Evolutionary conservation across 2,113 vertebrate genomes (phyloP), one percentile per base, ranked within the genome.

Genomic region (Cyprinodon variegatus): DNA sequence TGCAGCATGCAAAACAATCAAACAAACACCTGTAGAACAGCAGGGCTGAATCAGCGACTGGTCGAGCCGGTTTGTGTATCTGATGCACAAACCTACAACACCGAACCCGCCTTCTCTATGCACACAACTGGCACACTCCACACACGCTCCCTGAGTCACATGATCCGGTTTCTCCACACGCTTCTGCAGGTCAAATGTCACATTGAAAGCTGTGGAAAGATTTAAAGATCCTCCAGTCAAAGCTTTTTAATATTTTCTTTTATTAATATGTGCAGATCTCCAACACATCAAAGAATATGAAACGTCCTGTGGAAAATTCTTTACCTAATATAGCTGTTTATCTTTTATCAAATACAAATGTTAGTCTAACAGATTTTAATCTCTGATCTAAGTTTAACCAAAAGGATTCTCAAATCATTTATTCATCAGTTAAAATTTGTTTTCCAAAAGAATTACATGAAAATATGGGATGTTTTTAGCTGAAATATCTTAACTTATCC

Each of bases 121-220:
- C 74, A 76, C 53, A 57, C 61, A 65, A 15, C 75, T 74, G 83
- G 68, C 90, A 86, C 88, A 43, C 89, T 91, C 65, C 82, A 37
- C 61, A 61, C 85, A 71, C 81, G 84, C 89, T 79, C 61, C 64
- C 40, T 15, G 38, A 64, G 66, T 83, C 83, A 85, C 70, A 67
- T 79, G 79, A 63, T 39, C 43, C 39, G 37, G 62, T 64, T 65
- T 12, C n/a, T 61, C 65, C 66, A 79, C 80, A 81, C 14, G 20
- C 88, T 86, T 70, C 65, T 70, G 62, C 45, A 41, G 83, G 83
- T 87, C 72, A 87, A 67, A 78, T 50, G 82, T 86, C 79, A 10
- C 11, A 20, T 36, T 41, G n/a, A n/a, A 22, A 66, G 20, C 37
- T 45, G 72, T 77, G 76, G 46, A 74, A 81, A 62, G 37, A 68